Percentiles rank a stretch among this genome's conserved stretches.
Conservation (phyloP, 2,797 vertebrate genomes). For the Percopsis omiscomaycus region DNA sequence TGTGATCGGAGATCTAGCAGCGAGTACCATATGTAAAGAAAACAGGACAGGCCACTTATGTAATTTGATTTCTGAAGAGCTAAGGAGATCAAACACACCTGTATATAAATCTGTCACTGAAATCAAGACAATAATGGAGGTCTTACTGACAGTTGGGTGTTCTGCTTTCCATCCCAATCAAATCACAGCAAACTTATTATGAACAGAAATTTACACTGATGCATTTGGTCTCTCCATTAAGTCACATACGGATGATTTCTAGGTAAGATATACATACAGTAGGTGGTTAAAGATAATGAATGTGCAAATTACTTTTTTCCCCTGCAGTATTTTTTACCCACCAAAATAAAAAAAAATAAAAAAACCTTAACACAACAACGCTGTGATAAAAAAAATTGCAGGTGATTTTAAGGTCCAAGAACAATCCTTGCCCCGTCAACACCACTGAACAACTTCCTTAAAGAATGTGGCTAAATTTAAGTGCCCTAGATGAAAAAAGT, state of each 20-base stretch:
- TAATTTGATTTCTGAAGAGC: slow-evolving; percentile 67
- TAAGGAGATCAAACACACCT: slow-evolving; percentile 70
- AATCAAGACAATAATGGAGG: slow-evolving; percentile 64
- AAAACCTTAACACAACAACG: no score
- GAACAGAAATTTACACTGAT: slow-evolving; percentile 65
- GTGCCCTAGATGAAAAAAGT: no score
- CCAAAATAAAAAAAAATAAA: slow-evolving; percentile 7
- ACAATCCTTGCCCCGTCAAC: no score
- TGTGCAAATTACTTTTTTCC: slow-evolving; percentile 42
- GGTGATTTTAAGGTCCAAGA: no score
- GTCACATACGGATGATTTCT: slow-evolving; percentile 36
- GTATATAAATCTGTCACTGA: slow-evolving; percentile 71
- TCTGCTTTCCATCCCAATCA: slow-evolving; percentile 71
- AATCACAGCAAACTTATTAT: slow-evolving; percentile 53
- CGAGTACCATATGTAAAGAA: slow-evolving; percentile 22
- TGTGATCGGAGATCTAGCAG: slow-evolving; percentile 12
- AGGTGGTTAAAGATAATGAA: slow-evolving; percentile 36
- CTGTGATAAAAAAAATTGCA: no score
- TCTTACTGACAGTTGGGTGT: slow-evolving; percentile 63
- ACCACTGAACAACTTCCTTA: no score
- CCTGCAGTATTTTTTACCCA: slow-evolving; percentile 36
- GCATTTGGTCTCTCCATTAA: slow-evolving; percentile 49
- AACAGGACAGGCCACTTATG: slow-evolving; percentile 59
- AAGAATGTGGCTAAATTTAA: no score
- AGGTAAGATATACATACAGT: slow-evolving; percentile 28